Conservation (phyloP, 2,113 vertebrate species). For the Lutjanus erythropterus region DNA sequence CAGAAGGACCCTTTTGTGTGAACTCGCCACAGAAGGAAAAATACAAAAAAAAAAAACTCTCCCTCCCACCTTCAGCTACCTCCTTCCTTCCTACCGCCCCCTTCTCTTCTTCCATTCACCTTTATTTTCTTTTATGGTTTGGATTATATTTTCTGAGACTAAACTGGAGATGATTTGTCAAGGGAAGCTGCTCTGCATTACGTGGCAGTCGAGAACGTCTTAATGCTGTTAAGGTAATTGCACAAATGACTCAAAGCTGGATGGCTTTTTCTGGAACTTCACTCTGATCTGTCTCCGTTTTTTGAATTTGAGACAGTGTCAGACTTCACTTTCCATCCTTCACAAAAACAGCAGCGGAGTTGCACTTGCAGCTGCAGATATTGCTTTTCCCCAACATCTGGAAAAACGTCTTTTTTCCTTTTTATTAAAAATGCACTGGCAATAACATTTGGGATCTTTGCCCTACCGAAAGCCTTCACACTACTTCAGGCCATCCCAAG, state of each 20-base stretch:
- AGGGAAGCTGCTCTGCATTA: constrained; percentile 37
- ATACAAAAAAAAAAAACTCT: constrained; percentile 60
- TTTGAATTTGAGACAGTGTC: constrained; percentile 50
- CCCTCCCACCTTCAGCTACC: constrained; percentile 51
- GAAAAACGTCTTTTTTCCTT: constrained; percentile 44
- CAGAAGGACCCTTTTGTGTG: constrained; percentile 81
- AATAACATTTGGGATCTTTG: constrained; percentile 57
- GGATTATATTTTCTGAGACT: constrained; percentile 47
- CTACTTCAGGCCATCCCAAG: constrained; percentile 39
- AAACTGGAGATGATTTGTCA: constrained; percentile 37
- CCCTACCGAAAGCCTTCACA: constrained; percentile 45
- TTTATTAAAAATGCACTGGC: constrained; percentile 65
- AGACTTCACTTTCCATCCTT: constrained; percentile 65
- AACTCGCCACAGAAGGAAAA: constrained; percentile 76
- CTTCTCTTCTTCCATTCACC: constrained; percentile 55
- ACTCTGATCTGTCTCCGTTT: constrained; percentile 36
- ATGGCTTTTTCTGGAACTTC: constrained; percentile 38
- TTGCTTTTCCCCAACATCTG: constrained; percentile 69
- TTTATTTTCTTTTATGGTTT: constrained; percentile 65
- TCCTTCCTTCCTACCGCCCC: constrained; percentile 39
- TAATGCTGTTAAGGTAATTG: constrained; percentile 61
- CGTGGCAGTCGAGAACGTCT: constrained; percentile 37
- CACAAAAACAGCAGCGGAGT: constrained; percentile 46
- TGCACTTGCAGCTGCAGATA: constrained; percentile 74
- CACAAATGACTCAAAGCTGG: constrained; percentile 39